Evolutionary conservation across 2,797 vertebrate genomes (phyloP), one percentile per base, ranked within the genome.

Genomic region (Malurus leucopterus): DNA sequence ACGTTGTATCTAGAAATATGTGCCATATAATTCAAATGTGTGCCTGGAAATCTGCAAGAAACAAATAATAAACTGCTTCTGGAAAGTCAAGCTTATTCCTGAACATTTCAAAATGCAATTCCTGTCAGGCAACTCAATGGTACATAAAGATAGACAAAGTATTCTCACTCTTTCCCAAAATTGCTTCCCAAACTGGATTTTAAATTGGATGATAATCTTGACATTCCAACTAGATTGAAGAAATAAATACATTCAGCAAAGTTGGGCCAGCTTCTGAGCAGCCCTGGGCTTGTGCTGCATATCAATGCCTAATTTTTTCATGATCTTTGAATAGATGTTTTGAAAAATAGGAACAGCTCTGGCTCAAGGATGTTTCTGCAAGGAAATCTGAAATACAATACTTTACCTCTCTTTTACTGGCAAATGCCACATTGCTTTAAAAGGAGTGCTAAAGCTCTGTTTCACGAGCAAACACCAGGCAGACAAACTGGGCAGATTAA

Each of bases 1-100:
- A 89, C 2, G 14, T 75, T 95, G 78, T 90, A 68, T 86, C 88
- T 93, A 87, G 70, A 90, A 91, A 91, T 88, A 84, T 41, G 43
- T 54, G 55, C 40, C 7, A 4, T 53, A 82, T 84, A 88, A 89
- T 87, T 92, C 88, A 91, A 75, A 61, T 9, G n/a, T 14, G 17
- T 75, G 84, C 79, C 90, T 77, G 68, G 26, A 50, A 91, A 89
- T 90, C 74, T 91, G 71, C 54, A 89, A 83, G 59, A 95, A 90
- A 79, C 50, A 88, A 84, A 89, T 86, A 91, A 93, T 86, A 93
- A 94, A 90, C 64, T 62, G 43, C 51, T 75, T 84, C 76, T 93
- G 62, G 65, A 87, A 92, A 73, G 47, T 78, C 55, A 77, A 84
- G 73, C 58, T 67, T 86, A 59, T 63, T 86, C 88, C 57, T 54